These are phyloP conservation scores for Euwallacea fornicatus DNA, from an alignment of 1,140 invertebrate genomes.

Conservation along the genomic window DNA sequence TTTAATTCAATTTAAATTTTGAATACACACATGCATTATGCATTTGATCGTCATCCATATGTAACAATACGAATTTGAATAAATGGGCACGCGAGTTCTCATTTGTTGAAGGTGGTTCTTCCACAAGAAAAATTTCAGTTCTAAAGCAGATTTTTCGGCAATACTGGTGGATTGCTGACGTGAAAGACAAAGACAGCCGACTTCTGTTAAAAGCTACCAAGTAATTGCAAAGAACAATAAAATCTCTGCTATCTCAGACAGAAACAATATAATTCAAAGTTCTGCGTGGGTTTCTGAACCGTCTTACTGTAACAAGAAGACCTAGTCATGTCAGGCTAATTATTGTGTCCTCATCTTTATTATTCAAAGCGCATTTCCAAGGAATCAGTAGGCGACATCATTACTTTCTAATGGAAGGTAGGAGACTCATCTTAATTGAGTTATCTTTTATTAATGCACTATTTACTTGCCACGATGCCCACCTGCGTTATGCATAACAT, in stretches of 20 bases:
- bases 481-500: background rate
- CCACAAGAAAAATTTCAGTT: too few relatives aligned
- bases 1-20: slow-evolving; percentile 37
- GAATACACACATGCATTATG: slow-evolving; percentile 36
- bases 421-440: slow-evolving; percentile 42
- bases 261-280: slow-evolving; percentile 11
- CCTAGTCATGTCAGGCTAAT: slow-evolving; percentile 29
- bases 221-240: background rate
- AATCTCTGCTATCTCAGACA: background rate
- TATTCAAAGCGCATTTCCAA: slow-evolving; percentile 38
- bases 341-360: slow-evolving; percentile 36
- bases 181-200: background rate
- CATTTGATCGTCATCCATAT: slow-evolving; percentile 32
- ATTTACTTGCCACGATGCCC: slow-evolving; percentile 8
- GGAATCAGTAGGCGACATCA: slow-evolving; percentile 37
- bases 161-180: background rate
- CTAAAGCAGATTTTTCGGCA: too few relatives aligned
- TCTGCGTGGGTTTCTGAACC: slow-evolving; percentile 20
- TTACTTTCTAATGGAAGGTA: slow-evolving; percentile 41
- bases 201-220: background rate
- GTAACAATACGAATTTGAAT: slow-evolving; percentile 34
- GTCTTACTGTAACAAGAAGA: slow-evolving; percentile 30
- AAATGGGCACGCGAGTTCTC: slow-evolving; percentile 20
- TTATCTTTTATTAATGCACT: slow-evolving; percentile 40
- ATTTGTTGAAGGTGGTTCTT: background rate